Percentiles rank a stretch among this genome's conserved stretches.
phyloP scores from a whole-genome alignment of 2,797 vertebrate genomes.

The Vespertilio murinus region DNA sequence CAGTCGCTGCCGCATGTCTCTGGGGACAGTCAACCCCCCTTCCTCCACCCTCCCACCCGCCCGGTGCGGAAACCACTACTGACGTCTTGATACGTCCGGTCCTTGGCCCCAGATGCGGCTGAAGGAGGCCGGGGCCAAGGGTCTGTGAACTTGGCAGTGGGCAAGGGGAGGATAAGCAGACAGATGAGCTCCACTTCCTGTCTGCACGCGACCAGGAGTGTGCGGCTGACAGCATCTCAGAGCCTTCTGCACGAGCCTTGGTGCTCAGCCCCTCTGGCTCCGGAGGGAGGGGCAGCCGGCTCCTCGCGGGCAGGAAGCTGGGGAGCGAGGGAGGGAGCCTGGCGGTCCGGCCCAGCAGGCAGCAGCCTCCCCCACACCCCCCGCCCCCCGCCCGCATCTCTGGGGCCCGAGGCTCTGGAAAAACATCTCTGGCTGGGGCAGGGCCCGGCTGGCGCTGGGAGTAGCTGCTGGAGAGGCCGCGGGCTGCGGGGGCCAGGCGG shows the following conservation, averaged over 20 bases:
- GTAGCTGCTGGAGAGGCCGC: background rate
- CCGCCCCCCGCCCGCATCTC: background rate
- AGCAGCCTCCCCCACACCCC: background rate
- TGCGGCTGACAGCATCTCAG: rapidly evolving
- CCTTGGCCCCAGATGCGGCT: background rate
- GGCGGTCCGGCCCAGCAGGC: rapidly evolving
- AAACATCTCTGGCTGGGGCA: slow-evolving; percentile 40
- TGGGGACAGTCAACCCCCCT: background rate
- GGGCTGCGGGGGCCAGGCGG: slow-evolving; percentile 63
- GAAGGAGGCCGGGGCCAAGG: rapidly evolving
- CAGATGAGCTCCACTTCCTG: rapidly evolving
- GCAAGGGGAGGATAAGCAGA: background rate
- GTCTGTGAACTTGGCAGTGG: background rate
- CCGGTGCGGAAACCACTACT: background rate
- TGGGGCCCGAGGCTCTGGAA: background rate
- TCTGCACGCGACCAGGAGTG: background rate
- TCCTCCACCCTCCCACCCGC: rapidly evolving
- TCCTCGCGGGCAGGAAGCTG: background rate
- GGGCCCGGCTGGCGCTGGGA: background rate
- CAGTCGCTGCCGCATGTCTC: background rate
- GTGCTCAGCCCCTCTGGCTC: background rate
- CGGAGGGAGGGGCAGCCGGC: background rate
- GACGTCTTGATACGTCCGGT: background rate
- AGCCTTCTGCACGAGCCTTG: rapidly evolving
- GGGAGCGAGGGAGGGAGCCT: background rate